phyloP scores from a whole-genome alignment of 2,888 invertebrate genomes.

The Ormyrus rosae region DNA sequence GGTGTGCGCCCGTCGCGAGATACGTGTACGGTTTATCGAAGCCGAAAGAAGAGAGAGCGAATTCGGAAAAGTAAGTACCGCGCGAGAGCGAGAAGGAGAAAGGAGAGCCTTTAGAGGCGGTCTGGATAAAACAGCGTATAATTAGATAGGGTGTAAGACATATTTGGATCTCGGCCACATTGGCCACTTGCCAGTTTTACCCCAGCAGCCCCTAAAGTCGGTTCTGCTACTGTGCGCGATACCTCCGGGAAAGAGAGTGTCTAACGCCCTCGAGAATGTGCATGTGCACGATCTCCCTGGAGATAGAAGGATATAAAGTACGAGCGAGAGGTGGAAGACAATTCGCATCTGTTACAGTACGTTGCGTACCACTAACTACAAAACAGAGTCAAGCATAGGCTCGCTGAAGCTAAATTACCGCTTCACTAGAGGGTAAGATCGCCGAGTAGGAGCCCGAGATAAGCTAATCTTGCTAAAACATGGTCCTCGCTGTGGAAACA shows the following conservation, averaged over 20 bases:
- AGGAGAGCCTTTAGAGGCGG: constrained; percentile 65
- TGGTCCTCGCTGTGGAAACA: background rate
- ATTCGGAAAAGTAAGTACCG: constrained; percentile 25
- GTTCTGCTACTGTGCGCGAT: background rate
- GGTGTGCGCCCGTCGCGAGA: background rate
- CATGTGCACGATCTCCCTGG: constrained; percentile 4
- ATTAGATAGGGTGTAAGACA: constrained; percentile 75
- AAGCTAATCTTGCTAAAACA: too few relatives aligned
- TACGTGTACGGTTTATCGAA: constrained; percentile 43
- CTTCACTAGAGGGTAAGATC: background rate
- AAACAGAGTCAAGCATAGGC: constrained; percentile 4
- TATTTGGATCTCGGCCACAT: constrained; percentile 74
- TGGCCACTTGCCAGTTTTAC: constrained; percentile 69
- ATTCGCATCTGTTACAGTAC: constrained; percentile 61
- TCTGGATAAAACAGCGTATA: constrained; percentile 75
- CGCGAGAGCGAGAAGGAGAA: background rate
- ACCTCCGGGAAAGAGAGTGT: background rate
- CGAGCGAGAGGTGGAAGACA: constrained; percentile 46
- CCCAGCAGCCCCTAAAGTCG: constrained; percentile 39
- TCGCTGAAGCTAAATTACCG: constrained; percentile 29
- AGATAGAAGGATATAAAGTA: constrained; percentile 45
- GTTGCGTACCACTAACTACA: constrained; percentile 54
- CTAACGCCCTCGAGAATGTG: constrained; percentile 2
- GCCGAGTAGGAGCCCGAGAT: background rate
- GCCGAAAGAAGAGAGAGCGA: background rate